Conservation (phyloP, 1,140 invertebrate genomes). For the Drosophila nannoptera region DNA sequence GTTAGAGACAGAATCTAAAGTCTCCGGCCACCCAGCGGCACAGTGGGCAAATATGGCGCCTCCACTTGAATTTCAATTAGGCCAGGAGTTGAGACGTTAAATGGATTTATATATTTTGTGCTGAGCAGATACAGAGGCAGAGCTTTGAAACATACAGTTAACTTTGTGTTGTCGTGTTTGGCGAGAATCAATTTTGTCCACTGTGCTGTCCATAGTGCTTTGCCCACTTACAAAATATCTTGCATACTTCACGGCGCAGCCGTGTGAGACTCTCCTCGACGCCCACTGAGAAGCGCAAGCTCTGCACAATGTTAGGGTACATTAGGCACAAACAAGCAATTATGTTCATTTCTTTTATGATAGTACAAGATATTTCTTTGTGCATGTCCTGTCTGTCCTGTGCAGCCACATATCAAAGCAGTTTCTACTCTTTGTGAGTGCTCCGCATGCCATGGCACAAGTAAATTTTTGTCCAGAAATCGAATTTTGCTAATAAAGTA, state of each 20-base stretch:
- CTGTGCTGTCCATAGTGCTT: neutral
- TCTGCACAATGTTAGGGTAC: constrained; percentile 45
- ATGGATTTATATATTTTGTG: too few species aligned
- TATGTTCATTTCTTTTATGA: constrained; percentile 52
- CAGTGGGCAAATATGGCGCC: neutral
- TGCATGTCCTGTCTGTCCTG: neutral
- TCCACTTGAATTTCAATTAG: too few species aligned
- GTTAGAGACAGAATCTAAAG: constrained; percentile 42
- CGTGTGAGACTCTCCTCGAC: constrained; percentile 43
- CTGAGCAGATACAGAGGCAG: too few species aligned
- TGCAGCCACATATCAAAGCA: constrained; percentile 51
- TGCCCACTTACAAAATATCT: neutral
- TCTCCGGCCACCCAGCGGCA: constrained; percentile 8
- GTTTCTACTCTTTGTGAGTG: constrained; percentile 4
- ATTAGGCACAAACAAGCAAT: constrained; percentile 67
- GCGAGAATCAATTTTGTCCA: too few species aligned
- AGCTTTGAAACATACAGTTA: too few species aligned
- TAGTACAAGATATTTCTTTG: constrained; percentile 11
- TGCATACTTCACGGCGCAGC: constrained; percentile 8
- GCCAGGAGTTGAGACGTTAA: too few species aligned
- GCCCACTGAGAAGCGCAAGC: constrained; percentile 38
- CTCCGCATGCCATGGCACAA: neutral
- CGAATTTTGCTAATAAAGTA: constrained; percentile 24
- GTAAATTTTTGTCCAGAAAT: constrained; percentile 19
- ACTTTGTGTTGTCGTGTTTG: too few species aligned